Percentiles rank a stretch among this genome's conserved stretches.
Conservation (phyloP, 2,113 vertebrate genomes). For the Polyodon spathula region DNA sequence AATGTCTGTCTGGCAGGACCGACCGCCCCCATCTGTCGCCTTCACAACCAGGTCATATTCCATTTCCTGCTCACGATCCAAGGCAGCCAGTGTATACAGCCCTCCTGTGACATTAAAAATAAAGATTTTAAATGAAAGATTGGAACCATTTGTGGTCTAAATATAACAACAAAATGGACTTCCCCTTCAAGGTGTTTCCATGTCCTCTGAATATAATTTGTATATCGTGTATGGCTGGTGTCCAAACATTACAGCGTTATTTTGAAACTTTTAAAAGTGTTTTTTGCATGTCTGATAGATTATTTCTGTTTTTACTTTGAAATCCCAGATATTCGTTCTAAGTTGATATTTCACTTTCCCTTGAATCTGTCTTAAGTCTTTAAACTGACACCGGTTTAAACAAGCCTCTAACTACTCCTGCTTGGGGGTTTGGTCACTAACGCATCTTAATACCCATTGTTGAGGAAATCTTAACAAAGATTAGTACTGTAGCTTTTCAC, state of each 20-base stretch:
- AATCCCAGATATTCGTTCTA: background rate
- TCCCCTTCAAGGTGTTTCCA: no score
- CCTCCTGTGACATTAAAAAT: slow-evolving; percentile 56
- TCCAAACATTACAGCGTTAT: no score
- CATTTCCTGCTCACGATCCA: slow-evolving; percentile 73
- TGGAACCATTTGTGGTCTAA: no score
- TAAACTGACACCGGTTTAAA: slow-evolving; percentile 11
- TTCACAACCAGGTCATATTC: slow-evolving; percentile 71
- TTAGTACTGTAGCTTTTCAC: no score
- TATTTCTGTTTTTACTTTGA: slow-evolving; percentile 1
- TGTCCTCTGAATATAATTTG: slow-evolving; percentile 8
- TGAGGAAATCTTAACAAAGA: background rate
- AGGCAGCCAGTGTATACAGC: slow-evolving; percentile 63
- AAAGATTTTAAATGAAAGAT: background rate
- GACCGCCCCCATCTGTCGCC: slow-evolving; percentile 84
- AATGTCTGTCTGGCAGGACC: slow-evolving; percentile 80
- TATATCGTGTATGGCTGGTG: no score
- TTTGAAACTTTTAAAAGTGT: no score
- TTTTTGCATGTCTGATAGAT: background rate
- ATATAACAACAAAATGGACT: no score
- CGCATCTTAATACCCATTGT: slow-evolving; percentile 2
- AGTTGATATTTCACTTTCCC: background rate
- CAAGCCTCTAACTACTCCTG: slow-evolving; percentile 8
- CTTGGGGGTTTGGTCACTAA: slow-evolving; percentile 2
- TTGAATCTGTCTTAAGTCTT: background rate